Evolutionary conservation across 2,113 vertebrate genomes (phyloP).

Genomic region (Pterocles gutturalis): DNA sequence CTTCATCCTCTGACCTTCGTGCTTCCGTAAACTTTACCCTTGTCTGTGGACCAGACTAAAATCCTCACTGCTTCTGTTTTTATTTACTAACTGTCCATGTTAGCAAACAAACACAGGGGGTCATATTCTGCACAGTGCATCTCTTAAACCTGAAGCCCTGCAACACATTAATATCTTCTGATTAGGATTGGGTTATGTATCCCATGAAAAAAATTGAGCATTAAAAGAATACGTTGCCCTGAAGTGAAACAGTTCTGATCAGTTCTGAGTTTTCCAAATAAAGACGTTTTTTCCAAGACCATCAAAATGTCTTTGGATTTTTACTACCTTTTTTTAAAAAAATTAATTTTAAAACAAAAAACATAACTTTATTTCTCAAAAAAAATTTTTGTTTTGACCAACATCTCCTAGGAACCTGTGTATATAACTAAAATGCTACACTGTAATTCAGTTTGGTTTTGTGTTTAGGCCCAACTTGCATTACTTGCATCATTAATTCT

Average conservation of each 20-base stretch:
- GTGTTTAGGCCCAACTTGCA: not conserved
- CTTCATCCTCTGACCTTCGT: conserved; percentile 48
- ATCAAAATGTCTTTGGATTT: not conserved
- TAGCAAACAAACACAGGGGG: not conserved
- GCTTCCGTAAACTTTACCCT: conserved; percentile 29
- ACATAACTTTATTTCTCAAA: not conserved
- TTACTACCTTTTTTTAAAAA: no score
- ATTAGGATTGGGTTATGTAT: not conserved
- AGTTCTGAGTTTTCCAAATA: not conserved
- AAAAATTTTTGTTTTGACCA: not conserved
- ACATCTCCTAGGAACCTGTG: not conserved
- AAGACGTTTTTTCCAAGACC: not conserved
- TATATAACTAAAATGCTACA: not conserved
- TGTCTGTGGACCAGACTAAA: not conserved
- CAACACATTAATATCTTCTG: not conserved
- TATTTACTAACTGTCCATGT: not conserved
- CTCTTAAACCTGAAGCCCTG: not conserved
- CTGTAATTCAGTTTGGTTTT: not conserved
- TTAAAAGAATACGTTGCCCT: not conserved
- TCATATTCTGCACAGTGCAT: not conserved
- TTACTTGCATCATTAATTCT: not conserved
- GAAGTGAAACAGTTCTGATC: not conserved
- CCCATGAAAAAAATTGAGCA: not conserved
- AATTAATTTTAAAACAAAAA: not conserved
- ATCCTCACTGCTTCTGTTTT: not conserved